These are phyloP conservation scores for Perodicticus potto DNA, from an alignment of 2,797 vertebrate species.

Conservation along the genomic window DNA sequence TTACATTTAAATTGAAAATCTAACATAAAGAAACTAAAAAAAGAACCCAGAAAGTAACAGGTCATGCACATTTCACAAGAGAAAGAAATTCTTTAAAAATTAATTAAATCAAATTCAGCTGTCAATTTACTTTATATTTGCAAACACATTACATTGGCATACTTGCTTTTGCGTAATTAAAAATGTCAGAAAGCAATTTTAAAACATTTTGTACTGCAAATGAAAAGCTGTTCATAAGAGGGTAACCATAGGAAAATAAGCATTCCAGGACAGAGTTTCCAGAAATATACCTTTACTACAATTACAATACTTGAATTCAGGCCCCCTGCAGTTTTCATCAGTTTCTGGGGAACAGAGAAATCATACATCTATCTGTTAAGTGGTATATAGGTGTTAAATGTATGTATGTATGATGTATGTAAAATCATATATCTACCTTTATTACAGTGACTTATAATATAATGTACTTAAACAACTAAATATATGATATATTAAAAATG, in stretches of 20 bases:
- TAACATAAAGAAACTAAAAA: conserved; percentile 24
- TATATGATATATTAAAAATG: neutral
- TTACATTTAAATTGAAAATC: neutral
- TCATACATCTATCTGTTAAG: neutral
- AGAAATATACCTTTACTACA: neutral
- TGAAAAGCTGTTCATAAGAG: neutral
- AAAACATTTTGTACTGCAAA: neutral
- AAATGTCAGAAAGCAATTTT: conserved; percentile 42
- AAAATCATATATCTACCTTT: neutral
- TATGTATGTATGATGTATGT: too few relatives aligned
- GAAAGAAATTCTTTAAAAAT: neutral
- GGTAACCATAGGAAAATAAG: neutral
- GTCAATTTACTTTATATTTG: neutral
- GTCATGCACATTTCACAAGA: neutral
- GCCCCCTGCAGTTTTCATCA: neutral
- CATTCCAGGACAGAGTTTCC: neutral
- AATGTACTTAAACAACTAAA: conserved; percentile 18
- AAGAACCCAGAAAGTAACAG: neutral
- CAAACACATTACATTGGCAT: neutral
- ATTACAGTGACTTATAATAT: neutral
- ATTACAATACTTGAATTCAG: neutral
- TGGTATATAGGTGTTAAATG: too few relatives aligned
- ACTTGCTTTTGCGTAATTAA: conserved; percentile 17
- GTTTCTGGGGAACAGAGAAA: conserved; percentile 15
- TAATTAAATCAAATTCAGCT: neutral